Base-by-base conservation (phyloP, 2,888 invertebrate genomes). In the Brachyptera putata region DNA sequence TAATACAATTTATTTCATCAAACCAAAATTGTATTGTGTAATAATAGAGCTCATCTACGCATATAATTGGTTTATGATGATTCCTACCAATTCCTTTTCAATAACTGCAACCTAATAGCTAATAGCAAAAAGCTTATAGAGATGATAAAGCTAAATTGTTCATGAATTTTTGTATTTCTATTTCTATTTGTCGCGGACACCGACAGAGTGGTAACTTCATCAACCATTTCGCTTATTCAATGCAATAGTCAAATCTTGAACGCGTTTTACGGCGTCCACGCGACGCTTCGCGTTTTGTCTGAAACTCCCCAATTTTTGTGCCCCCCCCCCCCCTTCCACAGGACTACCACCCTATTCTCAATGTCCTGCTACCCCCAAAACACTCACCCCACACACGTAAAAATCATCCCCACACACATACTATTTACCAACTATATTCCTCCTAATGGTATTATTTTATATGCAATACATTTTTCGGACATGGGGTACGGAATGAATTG, bases 391-490 rank as follows among this genome's bases (percentile, higher is more conserved):
- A 53, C 49, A 50, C 53, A 34, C 36, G 26, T 49, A 53, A 53
- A 53, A 53, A 53, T 22, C 53, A 53, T 53, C 53, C 53, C 53
- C 18, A 14, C 30, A 34, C 30, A 21, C 18, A 53, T n/a, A 34
- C 53, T 53, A 53, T 53, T 53, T 53, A 53, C 53, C 36, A 53
- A 53, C 53, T 53, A 43, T 43, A 16, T 21, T n/a, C n/a, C n/a
- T 2, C 14, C 43, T 43, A 53, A 53, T 53, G 53, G 30, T 53
- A 53, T 53, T 53, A 53, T 53, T 53, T 53, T 53, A 53, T 53
- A 53, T 53, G 53, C 34, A 53, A 34, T 53, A 53, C 22, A 53
- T 53, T 53, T 41, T 50, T 53, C 53, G 43, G 43, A 43, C 43
- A 43, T 30, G 24, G 4, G 21, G 24, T 13, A 11, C 5, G 7